Base-by-base conservation (phyloP, 2,797 vertebrate genomes). In the Mormyrus hasselquistii region DNA sequence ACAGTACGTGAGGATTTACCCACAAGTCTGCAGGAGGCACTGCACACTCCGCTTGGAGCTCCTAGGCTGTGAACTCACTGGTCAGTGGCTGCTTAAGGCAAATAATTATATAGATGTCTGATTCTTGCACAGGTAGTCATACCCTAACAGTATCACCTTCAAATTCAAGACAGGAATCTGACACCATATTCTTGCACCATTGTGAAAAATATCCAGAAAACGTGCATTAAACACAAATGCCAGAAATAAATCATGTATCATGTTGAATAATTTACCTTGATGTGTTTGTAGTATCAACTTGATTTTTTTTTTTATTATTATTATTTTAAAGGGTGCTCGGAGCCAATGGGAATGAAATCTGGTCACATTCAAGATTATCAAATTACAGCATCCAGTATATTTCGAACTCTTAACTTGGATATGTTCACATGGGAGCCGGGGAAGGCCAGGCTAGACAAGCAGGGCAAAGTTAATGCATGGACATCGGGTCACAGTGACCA, bases 381-480 rank as follows among this genome's bases (percentile, higher is more conserved):
- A 94, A 97, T 99, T 92, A 97, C 95, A 1, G 98, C 97, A 84
- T 99, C 98, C 87, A 99, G 98, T 90, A 93, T 98, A 94, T 99
- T 99, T 95, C 96, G 97, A 89, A 99, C 98, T 0, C 97, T 99
- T 93, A 99, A 99, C 95, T 99, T 99, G 98, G 98, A 99, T 93
- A 99, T 99, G 98, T 99, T 99, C 12, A 95, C 98, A n/a, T 99
- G 98, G 98, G 98, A 99, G 93, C 97, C 98, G 14, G 96, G 98
- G 73, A 99, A 99, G 94, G 98, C 98, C 87, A 95, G 98, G 0
- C 94, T 99, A 93, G 98, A 99, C 95, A 99, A 99, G 92, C 98
- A 99, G 94, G 98, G 98, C 91, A 99, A 99, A 93, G 98, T 99
- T 83, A 99, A 99, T 25, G 98, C 98, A 59, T 99, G 98, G 98